Evolutionary conservation across 2,797 vertebrate genomes (phyloP), one percentile per base, ranked within the genome.

Genomic region (Smutsia temminckii): DNA sequence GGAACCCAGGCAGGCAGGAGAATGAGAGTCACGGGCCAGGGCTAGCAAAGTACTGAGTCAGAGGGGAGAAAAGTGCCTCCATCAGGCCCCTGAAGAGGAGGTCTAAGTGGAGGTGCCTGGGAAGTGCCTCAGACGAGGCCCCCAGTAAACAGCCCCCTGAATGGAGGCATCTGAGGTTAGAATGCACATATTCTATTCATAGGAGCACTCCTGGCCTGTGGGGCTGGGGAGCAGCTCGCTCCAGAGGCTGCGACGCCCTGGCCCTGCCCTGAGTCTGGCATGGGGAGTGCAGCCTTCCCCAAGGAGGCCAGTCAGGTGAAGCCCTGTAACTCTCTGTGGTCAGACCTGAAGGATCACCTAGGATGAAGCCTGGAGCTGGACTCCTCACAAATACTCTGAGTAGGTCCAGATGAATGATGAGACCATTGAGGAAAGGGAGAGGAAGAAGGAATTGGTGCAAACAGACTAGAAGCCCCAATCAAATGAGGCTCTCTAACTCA

Each of bases 401-500:
- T 32, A 16, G 32, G 5, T 61, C 14, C 49, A 75, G 40, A 79
- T 49, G 37, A 75, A 81, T 42, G 9, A 92, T 64, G 21, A 75
- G 5, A 32, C 6, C 66, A n/a, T 18, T 49, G 20, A 13, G 40
- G 34, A 93, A 1, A 46, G 2, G 5, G 13, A 3, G 27, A 83
- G 49, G 29, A n/a, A 34, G 18, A 85, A 66, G 68, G 46, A 29
- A 93, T 12, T 79, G 12, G 83, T 37, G 34, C 57, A 77, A 63
- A 53, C 27, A 89, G 29, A 83, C 49, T 5, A 57, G 63, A 93
- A 77, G 21, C 29, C 17, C 59, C 27, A 93, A 77, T 83, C n/a
- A 78, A 74, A 18, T 40, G 51, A 66, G 9, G 16, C 17, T 78
- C 29, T 32, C 3, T 37, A 79, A 63, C 17, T 94, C 29, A 61